Evolutionary conservation across 2,888 invertebrate genomes (phyloP), one percentile per base, ranked within the genome.

Genomic region (Antheraea assamensis): DNA sequence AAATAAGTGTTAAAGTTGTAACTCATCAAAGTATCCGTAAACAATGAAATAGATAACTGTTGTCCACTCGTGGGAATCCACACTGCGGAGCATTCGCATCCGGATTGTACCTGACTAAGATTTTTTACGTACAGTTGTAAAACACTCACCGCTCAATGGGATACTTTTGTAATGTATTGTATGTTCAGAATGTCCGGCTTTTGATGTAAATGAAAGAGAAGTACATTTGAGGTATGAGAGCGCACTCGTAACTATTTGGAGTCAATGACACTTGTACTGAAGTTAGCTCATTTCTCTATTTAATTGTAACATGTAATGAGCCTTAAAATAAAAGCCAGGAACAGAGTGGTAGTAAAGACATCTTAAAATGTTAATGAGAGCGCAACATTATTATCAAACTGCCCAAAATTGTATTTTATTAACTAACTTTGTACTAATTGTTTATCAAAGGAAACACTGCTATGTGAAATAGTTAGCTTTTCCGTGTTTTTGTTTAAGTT

Each of bases 51-150:
- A 76, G 78, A 76, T 85, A 87, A 85, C 86, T 87, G 82, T 85
- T 86, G 82, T 84, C 88, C 86, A 86, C 84, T 77, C 94, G 94
- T 94, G 94, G 92, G 94, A 94, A 93, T 84, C 35, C 74, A 78
- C 78, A 78, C 78, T 80, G 78, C 76, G 79, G 75, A 76, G 76
- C 87, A 89, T 92, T 94, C 93, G 93, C 93, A 93, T 91, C 92
- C 92, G 91, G 89, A 90, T 83, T 85, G 84, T 89, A 91, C 91
- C 91, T 91, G 89, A 86, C 86, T 68, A 17, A 19, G 31, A 77
- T 89, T 92, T 94, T 92, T 91, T 88, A 83, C 79, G 73, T 70
- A 75, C 78, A 75, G 81, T 87, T 87, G 87, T 93, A 93, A 92
- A 93, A 92, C 93, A 93, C 94, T 93, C 85, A 83, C 75, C 75